Conservation (phyloP, 2,888 invertebrate species). For the Phaedon cochleariae region DNA sequence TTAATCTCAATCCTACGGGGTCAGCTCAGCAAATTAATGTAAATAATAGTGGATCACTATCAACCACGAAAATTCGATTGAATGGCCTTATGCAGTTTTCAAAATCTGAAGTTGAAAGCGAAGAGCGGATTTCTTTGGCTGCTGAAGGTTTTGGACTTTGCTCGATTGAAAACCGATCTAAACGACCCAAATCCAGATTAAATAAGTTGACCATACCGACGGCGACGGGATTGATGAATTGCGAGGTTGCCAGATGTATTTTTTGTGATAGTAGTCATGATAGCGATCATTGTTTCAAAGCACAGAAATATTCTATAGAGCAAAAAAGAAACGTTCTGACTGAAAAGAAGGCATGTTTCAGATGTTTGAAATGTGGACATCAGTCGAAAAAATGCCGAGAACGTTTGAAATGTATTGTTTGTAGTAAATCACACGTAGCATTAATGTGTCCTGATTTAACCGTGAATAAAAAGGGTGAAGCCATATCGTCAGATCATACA, state of each 20-base stretch:
- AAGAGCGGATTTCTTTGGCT: constrained; percentile 40
- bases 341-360: constrained; percentile 41
- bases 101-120: constrained; percentile 44
- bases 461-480: not conserved
- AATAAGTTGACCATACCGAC: constrained; percentile 16
- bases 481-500: not conserved
- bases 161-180: not conserved
- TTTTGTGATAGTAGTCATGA: constrained; percentile 33
- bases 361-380: constrained; percentile 43
- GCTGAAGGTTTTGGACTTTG: constrained; percentile 27
- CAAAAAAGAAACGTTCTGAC: constrained; percentile 1
- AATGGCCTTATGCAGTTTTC: constrained; percentile 37
- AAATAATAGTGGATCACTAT: too few species aligned
- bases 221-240: constrained; percentile 30
- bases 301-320: constrained; percentile 11
- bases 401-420: constrained; percentile 41
- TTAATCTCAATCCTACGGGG: not conserved
- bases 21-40: too few species aligned
- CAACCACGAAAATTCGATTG: constrained; percentile 14
- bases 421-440: constrained; percentile 39
- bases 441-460: constrained; percentile 43
- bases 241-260: constrained; percentile 28
- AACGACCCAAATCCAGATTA: too few species aligned
- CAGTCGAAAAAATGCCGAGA: constrained; percentile 36
- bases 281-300: constrained; percentile 37